These are phyloP conservation scores for Odontocerum albicorne DNA, from an alignment of 2,888 invertebrate genomes.

Conservation along the genomic window DNA sequence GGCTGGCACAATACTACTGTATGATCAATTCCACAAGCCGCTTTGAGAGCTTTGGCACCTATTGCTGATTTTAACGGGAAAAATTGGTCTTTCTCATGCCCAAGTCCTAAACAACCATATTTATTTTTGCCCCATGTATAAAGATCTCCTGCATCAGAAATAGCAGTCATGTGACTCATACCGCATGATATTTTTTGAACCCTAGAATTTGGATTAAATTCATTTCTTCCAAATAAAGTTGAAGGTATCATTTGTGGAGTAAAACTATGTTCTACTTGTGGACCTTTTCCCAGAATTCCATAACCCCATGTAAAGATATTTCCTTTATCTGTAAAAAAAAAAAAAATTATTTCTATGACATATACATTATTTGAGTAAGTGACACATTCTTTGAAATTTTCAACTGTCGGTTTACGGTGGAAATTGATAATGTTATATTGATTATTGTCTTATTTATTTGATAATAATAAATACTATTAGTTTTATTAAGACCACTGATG, in stretches of 20 bases:
- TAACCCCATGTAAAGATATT: slow-evolving; percentile 93
- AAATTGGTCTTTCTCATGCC: slow-evolving; percentile 76
- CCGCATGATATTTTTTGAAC: slow-evolving; percentile 73
- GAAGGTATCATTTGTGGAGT: slow-evolving; percentile 75
- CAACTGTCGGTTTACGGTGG: too few relatives aligned
- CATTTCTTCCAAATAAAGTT: slow-evolving; percentile 82
- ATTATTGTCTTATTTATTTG: too few relatives aligned
- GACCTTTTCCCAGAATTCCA: slow-evolving; percentile 89
- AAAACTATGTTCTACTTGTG: slow-evolving; percentile 65
- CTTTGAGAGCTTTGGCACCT: slow-evolving; percentile 73
- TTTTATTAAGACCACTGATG: too few relatives aligned
- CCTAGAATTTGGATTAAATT: slow-evolving; percentile 70
- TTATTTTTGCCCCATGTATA: slow-evolving; percentile 93
- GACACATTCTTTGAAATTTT: too few relatives aligned
- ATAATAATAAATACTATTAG: too few relatives aligned
- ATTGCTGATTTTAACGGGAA: slow-evolving; percentile 85
- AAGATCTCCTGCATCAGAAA: slow-evolving; percentile 81
- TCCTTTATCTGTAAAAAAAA: slow-evolving; percentile 66
- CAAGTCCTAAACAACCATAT: slow-evolving; percentile 81
- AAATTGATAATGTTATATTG: too few relatives aligned
- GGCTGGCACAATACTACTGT: slow-evolving; percentile 76
- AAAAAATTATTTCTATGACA: too few relatives aligned
- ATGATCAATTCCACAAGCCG: slow-evolving; percentile 86
- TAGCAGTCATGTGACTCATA: slow-evolving; percentile 75
- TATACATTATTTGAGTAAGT: too few relatives aligned